Base-by-base conservation (phyloP, 64 coral and sea anemone genomes). In the Montipora efflorescens region DNA sequence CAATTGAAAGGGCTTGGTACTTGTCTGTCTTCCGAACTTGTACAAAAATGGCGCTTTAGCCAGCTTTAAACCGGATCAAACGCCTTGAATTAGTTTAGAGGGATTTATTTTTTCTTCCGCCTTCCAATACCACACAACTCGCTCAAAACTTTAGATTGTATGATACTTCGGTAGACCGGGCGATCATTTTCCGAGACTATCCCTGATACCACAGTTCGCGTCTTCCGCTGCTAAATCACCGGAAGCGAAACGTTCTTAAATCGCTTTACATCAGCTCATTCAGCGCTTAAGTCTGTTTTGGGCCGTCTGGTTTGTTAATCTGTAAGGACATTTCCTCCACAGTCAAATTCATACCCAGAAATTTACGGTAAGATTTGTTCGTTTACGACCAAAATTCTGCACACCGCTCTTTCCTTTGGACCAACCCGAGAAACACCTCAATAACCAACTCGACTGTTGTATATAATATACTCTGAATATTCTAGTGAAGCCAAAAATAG, bases 211-310 rank as follows among this genome's bases (percentile, higher is more conserved):
- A 82, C 47, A 11, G 20, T 71, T 57, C 53, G 53, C 68, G 7
- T 47, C 67, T 70, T 85, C 82, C 66, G 46, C 66, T 19, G 14
- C 36, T 51, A 86, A 71, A 28, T 51, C 6, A 46, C 66, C 66
- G 64, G 64, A 86, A 50, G n/a, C 46, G 16, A 71, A 71, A 16
- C 66, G 11, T 50, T 5, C 10, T 13, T 7, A 68, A 66, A 86
- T 86, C 82, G 82, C 61, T n/a, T 84, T 84, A 49, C 9, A n/a
- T 12, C 14, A 86, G 64, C 61, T 86, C 49, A 71, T 48, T 66
- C 45, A 20, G 46, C 8, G 16, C 45, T 71, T 16, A 44, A 21
- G 2, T 71, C 46, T 70, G 36, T 84, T 50, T 36, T 71, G 82
- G 62, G 11, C 68, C 49, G 62, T 50, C 82, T 86, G 82, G 44